Conservation (phyloP, 2,113 vertebrate genomes). For the Scartelaos histophorus region DNA sequence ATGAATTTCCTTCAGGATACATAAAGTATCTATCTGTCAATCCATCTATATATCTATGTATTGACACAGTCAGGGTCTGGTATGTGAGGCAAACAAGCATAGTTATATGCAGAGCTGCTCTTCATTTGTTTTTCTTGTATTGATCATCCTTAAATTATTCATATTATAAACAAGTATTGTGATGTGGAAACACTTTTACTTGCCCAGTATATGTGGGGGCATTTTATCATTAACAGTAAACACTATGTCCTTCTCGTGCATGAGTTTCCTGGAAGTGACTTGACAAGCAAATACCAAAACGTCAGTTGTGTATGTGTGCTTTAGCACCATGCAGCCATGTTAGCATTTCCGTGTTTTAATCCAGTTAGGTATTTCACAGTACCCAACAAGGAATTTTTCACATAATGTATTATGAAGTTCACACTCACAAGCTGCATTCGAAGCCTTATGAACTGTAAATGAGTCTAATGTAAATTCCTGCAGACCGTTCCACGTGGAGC, state of each 20-base stretch:
- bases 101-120: not conserved
- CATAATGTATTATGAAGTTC: constrained; percentile 16
- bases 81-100: not conserved
- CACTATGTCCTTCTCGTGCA: not conserved
- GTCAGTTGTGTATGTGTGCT: not conserved
- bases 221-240: constrained; percentile 16
- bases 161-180: not conserved
- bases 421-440: constrained; percentile 9
- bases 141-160: not conserved
- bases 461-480: constrained; percentile 16
- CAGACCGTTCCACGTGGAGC: constrained; percentile 93
- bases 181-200: not conserved
- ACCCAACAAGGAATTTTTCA: constrained; percentile 36
- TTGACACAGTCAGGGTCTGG: too few relatives aligned
- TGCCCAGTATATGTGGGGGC: not conserved
- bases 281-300: constrained; percentile 25
- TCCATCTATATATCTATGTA: too few relatives aligned
- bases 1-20: too few relatives aligned
- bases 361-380: constrained; percentile 73
- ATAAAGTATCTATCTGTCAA: too few relatives aligned
- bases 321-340: constrained; percentile 12
- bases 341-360: constrained; percentile 51
- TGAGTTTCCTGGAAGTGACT: constrained; percentile 29
- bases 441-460: not conserved
- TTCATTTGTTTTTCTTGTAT: not conserved